These are phyloP conservation scores for Neotoxoptera formosana DNA, from an alignment of 1,140 invertebrate genomes.

Conservation along the genomic window DNA sequence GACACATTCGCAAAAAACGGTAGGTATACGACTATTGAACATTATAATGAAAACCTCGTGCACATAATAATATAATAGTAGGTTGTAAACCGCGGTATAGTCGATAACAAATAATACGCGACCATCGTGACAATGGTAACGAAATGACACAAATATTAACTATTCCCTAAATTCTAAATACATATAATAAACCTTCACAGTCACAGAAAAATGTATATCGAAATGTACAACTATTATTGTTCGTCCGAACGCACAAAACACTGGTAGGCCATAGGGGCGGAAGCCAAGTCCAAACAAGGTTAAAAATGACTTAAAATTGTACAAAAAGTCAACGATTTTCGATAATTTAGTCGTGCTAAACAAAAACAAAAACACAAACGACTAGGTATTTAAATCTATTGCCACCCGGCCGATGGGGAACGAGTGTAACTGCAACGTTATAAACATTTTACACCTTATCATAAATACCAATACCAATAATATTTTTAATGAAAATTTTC, in stretches of 20 bases:
- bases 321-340: neutral
- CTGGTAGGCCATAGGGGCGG: neutral
- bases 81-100: too few relatives aligned
- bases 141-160: neutral
- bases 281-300: too few relatives aligned
- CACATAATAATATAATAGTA: too few relatives aligned
- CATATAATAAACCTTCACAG: too few relatives aligned
- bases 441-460: neutral
- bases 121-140: neutral
- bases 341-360: neutral
- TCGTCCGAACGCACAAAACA: neutral
- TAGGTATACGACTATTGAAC: too few relatives aligned
- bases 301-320: neutral
- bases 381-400: neutral
- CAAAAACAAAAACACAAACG: too few relatives aligned
- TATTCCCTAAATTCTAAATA: too few relatives aligned
- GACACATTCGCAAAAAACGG: too few relatives aligned
- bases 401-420: neutral
- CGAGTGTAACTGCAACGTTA: neutral
- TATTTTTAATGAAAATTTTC: neutral
- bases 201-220: too few relatives aligned
- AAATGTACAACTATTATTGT: neutral
- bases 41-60: too few relatives aligned
- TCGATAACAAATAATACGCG: neutral
- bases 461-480: neutral